These are phyloP conservation scores for Cebidichthys violaceus DNA, from an alignment of 2,113 vertebrate species.

Conservation along the genomic window DNA sequence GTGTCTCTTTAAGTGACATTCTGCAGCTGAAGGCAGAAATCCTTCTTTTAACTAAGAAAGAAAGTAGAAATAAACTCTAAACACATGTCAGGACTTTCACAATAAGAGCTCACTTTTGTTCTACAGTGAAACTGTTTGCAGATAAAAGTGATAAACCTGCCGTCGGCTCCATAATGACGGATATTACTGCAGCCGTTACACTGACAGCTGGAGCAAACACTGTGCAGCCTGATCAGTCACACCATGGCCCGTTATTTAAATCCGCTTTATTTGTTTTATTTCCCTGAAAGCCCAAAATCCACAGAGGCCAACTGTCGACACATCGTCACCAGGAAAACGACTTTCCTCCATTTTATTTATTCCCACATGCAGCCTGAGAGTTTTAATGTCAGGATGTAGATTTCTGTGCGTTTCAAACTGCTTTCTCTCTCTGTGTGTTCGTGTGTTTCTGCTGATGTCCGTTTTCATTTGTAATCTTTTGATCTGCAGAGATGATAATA, in stretches of 20 bases:
- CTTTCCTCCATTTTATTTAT: background rate
- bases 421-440: background rate
- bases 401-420: too few species aligned
- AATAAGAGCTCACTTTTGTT: too few species aligned
- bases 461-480: conserved; percentile 74
- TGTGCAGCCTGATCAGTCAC: background rate
- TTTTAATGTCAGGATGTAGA: background rate
- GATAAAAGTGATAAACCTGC: too few species aligned
- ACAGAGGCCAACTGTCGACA: conserved; percentile 21
- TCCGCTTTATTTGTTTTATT: conserved; percentile 6
- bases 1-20: too few species aligned
- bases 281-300: conserved; percentile 22
- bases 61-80: too few species aligned
- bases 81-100: too few species aligned
- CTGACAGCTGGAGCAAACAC: too few species aligned
- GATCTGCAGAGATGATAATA: conserved; percentile 74
- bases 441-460: conserved; percentile 11
- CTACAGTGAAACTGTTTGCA: too few species aligned
- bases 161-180: too few species aligned
- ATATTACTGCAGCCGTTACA: too few species aligned
- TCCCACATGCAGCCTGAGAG: background rate
- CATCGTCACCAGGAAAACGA: background rate
- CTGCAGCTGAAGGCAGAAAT: too few species aligned
- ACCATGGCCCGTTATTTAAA: background rate
- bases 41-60: too few species aligned